Percentiles rank a stretch among this genome's conserved stretches.
phyloP scores from a whole-genome alignment of 2,113 vertebrate genomes.

The Chlamydotis undulata region DNA sequence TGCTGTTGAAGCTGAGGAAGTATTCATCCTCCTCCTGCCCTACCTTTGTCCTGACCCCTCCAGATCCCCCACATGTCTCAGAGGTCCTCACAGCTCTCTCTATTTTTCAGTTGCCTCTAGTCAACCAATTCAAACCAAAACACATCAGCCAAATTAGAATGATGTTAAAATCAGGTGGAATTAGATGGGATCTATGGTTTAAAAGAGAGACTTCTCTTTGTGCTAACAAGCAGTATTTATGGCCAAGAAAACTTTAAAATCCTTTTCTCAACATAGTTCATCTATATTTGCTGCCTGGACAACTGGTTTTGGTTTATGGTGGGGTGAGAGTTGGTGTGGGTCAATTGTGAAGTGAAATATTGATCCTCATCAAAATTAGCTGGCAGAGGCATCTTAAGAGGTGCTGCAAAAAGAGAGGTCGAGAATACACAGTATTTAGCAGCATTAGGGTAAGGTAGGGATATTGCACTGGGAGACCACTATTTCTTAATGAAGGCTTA shows the following conservation, averaged over 20 bases:
- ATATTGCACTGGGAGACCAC: background rate
- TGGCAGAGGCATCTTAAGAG: background rate
- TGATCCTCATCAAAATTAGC: background rate
- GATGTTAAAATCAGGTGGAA: background rate
- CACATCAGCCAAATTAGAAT: background rate
- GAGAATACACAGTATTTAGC: background rate
- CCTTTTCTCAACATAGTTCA: background rate
- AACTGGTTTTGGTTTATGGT: background rate
- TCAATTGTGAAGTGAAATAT: background rate
- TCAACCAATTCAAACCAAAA: background rate
- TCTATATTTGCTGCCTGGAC: background rate
- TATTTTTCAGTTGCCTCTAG: background rate
- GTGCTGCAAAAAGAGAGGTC: background rate
- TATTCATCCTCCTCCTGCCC: background rate
- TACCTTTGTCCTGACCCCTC: background rate
- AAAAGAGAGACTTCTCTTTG: background rate
- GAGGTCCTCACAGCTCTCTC: background rate
- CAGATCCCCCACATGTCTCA: background rate
- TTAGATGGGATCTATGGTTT: background rate
- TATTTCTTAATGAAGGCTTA: background rate
- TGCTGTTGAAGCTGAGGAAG: background rate
- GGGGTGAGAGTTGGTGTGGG: background rate
- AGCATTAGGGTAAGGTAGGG: background rate
- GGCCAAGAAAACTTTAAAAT: background rate
- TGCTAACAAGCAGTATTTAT: background rate